phyloP scores from a whole-genome alignment of 2,888 invertebrate species.

The Torymus texanus region DNA sequence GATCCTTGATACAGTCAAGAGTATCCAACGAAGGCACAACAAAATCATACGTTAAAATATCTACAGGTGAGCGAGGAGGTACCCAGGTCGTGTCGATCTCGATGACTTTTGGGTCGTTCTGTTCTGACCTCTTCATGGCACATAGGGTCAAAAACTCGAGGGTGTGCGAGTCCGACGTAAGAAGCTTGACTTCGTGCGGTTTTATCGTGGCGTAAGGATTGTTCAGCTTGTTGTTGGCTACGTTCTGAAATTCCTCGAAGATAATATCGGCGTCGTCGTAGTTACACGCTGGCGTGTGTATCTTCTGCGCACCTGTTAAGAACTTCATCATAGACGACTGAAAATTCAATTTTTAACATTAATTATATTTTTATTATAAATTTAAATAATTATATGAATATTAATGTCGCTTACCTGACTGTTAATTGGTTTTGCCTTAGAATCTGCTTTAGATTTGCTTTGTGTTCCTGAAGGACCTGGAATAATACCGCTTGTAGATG shows the following conservation, averaged over 20 bases:
- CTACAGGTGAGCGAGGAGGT: conserved; percentile 45
- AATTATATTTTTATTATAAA: conserved; percentile 1
- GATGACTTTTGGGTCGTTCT: conserved; percentile 51
- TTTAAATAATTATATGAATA: conserved; percentile 3
- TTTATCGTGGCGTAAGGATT: conserved; percentile 56
- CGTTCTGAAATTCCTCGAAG: conserved; percentile 51
- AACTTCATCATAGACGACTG: conserved; percentile 49
- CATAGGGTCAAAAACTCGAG: conserved; percentile 70
- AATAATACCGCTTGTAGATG: background rate
- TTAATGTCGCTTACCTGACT: conserved; percentile 31
- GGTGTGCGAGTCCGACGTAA: conserved; percentile 65
- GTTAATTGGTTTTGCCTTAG: background rate
- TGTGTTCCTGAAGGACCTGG: too few species aligned
- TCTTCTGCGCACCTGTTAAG: background rate
- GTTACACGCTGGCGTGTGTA: background rate
- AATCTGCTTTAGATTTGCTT: conserved; percentile 4
- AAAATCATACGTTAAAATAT: conserved; percentile 60
- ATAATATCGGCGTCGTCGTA: conserved; percentile 64
- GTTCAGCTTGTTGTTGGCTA: background rate
- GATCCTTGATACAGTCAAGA: conserved; percentile 60
- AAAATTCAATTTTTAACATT: conserved; percentile 4
- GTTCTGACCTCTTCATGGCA: conserved; percentile 65
- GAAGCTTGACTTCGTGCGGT: conserved; percentile 64
- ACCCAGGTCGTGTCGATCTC: conserved; percentile 58
- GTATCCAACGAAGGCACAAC: conserved; percentile 60